Percentiles rank a stretch among this genome's conserved stretches.
These are phyloP conservation scores for Protonibea diacanthus DNA, from an alignment of 2,797 vertebrate species.

Conservation along the genomic window DNA sequence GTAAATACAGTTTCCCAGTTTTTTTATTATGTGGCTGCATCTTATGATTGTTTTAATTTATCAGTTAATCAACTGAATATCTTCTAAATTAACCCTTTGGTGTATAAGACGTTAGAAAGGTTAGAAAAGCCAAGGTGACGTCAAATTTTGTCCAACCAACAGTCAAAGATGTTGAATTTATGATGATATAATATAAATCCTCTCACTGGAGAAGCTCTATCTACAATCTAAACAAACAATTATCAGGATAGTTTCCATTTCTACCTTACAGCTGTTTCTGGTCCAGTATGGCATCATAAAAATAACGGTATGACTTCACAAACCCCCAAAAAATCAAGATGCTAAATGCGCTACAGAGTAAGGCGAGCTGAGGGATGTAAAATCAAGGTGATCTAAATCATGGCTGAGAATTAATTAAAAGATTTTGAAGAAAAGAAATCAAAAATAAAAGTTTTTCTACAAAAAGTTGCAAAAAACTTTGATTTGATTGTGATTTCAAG, in stretches of 20 bases:
- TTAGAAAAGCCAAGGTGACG: neutral
- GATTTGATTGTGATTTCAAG: neutral
- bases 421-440: neutral
- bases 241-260: neutral
- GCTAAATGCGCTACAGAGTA: too few relatives aligned
- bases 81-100: neutral
- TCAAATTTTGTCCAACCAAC: neutral
- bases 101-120: neutral
- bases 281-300: too few relatives aligned
- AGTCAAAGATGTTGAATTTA: neutral
- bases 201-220: neutral
- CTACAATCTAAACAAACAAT: neutral
- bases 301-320: neutral
- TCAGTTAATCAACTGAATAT: neutral
- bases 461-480: neutral
- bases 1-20: neutral
- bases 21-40: neutral
- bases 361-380: too few relatives aligned
- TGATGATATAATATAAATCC: neutral
- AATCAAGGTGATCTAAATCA: too few relatives aligned
- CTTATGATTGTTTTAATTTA: neutral
- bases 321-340: too few relatives aligned
- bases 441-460: neutral
- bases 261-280: neutral
- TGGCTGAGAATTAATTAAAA: too few relatives aligned